phyloP scores from a whole-genome alignment of 2,797 vertebrate genomes.

The Hippopotamyrus pictus region DNA sequence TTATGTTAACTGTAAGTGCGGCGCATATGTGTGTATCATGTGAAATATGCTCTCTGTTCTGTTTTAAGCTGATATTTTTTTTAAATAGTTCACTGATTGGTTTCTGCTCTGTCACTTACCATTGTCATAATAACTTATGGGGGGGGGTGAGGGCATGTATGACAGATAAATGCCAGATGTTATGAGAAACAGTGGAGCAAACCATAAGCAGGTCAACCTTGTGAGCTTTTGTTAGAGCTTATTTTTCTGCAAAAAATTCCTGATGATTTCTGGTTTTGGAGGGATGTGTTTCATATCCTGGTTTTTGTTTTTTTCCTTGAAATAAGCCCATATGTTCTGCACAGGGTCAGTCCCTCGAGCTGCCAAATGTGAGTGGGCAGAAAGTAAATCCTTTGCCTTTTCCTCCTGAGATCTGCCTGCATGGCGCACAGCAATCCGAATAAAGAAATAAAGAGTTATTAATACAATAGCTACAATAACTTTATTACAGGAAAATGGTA shows the following conservation, averaged over 20 bases:
- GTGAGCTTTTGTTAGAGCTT: not conserved
- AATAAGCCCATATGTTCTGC: constrained; percentile 2
- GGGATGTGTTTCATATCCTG: not conserved
- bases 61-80: not conserved
- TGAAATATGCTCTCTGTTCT: not conserved
- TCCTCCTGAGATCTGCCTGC: not conserved
- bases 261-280: not conserved
- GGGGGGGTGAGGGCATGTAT: not conserved
- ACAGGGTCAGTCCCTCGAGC: not conserved
- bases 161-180: too few relatives aligned
- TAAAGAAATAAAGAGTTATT: not conserved
- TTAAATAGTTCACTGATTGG: not conserved
- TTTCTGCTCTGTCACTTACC: not conserved
- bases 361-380: not conserved
- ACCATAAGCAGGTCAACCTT: not conserved
- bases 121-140: not conserved
- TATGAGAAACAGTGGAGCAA: not conserved
- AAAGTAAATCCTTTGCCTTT: not conserved
- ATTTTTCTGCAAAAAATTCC: not conserved
- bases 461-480: not conserved
- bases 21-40: not conserved
- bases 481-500: not conserved
- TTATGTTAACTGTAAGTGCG: not conserved
- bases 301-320: not conserved
- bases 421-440: not conserved